phyloP scores from a whole-genome alignment of 2,797 vertebrate genomes.

The Tokudaia muenninki region DNA sequence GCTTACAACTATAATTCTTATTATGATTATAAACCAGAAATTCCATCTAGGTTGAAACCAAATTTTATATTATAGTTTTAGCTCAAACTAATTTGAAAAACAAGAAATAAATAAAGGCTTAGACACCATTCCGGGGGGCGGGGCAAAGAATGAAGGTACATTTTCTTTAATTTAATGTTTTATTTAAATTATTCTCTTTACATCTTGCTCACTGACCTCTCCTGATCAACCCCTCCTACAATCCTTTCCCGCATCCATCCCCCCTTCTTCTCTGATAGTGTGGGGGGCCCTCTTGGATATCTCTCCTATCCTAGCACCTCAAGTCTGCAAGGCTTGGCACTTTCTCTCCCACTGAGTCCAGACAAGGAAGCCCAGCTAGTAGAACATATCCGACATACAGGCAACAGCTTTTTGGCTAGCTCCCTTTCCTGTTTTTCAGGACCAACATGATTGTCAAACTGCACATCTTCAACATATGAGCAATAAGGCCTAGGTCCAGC shows the following conservation, averaged over 20 bases:
- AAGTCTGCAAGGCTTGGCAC: background rate
- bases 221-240: background rate
- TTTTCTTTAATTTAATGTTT: background rate
- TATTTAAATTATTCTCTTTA: background rate
- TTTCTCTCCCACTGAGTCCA: background rate
- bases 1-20: slow-evolving; percentile 28
- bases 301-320: background rate
- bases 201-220: background rate
- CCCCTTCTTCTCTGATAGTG: background rate
- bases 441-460: background rate
- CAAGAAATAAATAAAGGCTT: slow-evolving; percentile 41
- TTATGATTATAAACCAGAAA: slow-evolving; percentile 51
- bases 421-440: background rate
- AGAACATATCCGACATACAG: background rate
- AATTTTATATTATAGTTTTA: slow-evolving; percentile 56
- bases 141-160: background rate
- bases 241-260: background rate
- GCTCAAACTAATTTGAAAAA: slow-evolving; percentile 49
- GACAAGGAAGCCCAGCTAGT: background rate
- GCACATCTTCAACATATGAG: background rate
- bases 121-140: background rate
- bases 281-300: background rate
- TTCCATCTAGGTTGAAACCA: slow-evolving; percentile 33
- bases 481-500: background rate
- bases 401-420: background rate